phyloP scores from a whole-genome alignment of 2,888 invertebrate species.

The Zygogramma bicolorata region DNA sequence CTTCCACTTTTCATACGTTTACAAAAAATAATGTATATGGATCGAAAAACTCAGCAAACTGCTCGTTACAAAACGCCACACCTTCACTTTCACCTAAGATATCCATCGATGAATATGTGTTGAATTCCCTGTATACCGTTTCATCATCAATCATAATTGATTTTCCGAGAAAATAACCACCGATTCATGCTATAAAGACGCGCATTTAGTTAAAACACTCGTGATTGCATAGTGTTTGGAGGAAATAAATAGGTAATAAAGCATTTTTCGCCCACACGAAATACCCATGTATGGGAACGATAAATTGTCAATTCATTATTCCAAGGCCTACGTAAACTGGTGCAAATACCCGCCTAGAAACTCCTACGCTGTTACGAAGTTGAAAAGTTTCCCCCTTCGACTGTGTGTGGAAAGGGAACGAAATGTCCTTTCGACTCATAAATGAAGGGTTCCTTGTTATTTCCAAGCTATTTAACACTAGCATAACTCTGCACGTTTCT shows the following conservation, averaged over 20 bases:
- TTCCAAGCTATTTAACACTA: too few relatives aligned
- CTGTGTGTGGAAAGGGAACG: background rate
- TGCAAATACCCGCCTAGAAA: background rate
- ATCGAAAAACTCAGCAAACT: too few relatives aligned
- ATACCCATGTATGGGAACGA: conserved; percentile 27
- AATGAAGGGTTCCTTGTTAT: background rate
- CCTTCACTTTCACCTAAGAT: too few relatives aligned
- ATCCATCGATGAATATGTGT: too few relatives aligned
- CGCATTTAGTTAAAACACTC: background rate
- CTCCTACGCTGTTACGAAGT: background rate
- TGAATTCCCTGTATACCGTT: background rate
- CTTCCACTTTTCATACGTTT: too few relatives aligned
- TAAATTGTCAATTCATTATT: conserved; percentile 31
- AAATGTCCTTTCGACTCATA: background rate
- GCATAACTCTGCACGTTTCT: too few relatives aligned
- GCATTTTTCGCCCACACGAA: conserved; percentile 13
- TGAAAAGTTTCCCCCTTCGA: background rate
- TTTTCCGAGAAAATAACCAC: background rate
- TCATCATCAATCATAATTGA: background rate
- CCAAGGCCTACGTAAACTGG: conserved; percentile 31
- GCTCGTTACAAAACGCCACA: too few relatives aligned
- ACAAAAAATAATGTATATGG: too few relatives aligned
- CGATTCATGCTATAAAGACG: background rate
- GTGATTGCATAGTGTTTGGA: conserved; percentile 4
- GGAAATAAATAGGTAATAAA: conserved; percentile 8